Percentiles rank a stretch among this genome's conserved stretches.
phyloP scores from a whole-genome alignment of 2,113 vertebrate species.

The Myocastor coypus region DNA sequence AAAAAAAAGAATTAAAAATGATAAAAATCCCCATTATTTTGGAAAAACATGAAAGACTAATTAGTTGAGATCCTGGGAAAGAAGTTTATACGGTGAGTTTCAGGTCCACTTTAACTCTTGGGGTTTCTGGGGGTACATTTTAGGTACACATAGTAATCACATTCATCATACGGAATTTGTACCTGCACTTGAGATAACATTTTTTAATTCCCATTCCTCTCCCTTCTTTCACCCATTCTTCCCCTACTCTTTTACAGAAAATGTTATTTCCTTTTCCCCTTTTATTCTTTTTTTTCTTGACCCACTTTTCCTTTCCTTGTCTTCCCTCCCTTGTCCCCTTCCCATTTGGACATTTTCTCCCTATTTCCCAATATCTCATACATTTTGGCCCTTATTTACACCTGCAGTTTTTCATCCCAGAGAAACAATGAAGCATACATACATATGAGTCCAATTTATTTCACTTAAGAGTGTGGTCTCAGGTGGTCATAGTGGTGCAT shows the following conservation, averaged over 20 bases:
- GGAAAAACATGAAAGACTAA: not conserved
- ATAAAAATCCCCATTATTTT: not conserved
- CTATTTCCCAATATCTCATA: not conserved
- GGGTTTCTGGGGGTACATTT: not conserved
- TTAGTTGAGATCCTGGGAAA: not conserved
- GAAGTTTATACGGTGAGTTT: conserved; percentile 19
- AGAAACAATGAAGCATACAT: not conserved
- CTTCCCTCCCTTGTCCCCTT: not conserved
- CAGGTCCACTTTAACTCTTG: not conserved
- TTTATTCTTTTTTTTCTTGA: not conserved
- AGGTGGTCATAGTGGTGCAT: not conserved
- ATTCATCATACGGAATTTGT: not conserved
- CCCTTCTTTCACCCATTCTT: not conserved
- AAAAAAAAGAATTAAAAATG: no score
- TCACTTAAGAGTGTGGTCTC: not conserved
- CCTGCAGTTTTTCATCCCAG: not conserved
- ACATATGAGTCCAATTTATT: not conserved
- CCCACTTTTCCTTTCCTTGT: not conserved
- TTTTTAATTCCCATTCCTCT: not conserved
- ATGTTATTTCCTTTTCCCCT: not conserved
- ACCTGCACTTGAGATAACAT: not conserved
- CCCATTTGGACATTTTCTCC: not conserved
- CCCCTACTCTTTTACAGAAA: not conserved
- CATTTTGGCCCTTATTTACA: not conserved
- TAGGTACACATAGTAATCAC: not conserved